These are phyloP conservation scores for Puffinus mauretanicus DNA, from an alignment of 2,113 vertebrate genomes.

Conservation along the genomic window DNA sequence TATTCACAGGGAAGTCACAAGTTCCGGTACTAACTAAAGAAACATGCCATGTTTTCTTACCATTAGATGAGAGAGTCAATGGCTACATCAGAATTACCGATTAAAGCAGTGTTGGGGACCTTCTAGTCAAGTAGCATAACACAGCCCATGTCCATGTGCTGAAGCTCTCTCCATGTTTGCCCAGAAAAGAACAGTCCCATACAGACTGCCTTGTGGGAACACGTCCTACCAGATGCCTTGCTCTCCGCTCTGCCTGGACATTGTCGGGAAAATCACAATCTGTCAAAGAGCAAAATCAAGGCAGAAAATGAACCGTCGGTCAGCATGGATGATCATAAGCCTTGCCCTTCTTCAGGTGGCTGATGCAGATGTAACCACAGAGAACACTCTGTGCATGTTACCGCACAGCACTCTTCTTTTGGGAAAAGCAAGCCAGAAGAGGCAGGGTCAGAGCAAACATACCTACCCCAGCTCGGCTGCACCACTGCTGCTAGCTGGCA, in stretches of 20 bases:
- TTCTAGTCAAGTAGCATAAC: background rate
- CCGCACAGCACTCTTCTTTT: background rate
- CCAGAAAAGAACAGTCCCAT: background rate
- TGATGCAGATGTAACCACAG: background rate
- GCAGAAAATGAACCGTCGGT: background rate
- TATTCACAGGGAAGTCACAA: background rate
- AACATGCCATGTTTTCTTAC: background rate
- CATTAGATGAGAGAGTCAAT: background rate
- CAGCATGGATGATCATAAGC: background rate
- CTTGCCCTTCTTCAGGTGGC: background rate
- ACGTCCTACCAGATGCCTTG: background rate
- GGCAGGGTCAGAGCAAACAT: background rate
- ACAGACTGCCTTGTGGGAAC: background rate
- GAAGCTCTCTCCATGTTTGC: fast-evolving
- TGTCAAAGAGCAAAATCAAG: background rate
- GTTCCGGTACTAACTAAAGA: background rate
- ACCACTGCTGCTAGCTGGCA: background rate
- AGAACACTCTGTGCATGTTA: background rate
- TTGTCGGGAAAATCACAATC: background rate
- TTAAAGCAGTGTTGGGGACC: background rate
- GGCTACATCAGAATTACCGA: background rate
- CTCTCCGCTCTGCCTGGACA: background rate
- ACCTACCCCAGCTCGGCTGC: fast-evolving
- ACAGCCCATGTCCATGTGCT: background rate
- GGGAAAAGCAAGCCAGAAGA: background rate